Evolutionary conservation across 30 jellyfish, hydroid and myxozoan genomes (phyloP), one percentile per base, ranked within the genome.

Genomic region (Nemopilema nomurai): DNA sequence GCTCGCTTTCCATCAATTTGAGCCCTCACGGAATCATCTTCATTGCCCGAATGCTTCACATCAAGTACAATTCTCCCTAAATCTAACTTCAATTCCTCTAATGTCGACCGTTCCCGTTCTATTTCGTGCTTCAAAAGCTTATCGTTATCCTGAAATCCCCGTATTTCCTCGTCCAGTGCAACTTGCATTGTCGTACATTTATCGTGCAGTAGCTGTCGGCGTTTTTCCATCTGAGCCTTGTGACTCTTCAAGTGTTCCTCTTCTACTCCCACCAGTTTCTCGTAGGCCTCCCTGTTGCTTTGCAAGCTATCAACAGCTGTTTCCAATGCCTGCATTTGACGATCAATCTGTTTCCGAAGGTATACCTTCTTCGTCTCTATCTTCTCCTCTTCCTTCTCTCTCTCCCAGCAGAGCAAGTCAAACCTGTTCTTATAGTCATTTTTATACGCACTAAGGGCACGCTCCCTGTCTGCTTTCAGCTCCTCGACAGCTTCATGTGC

Each of bases 351-450:
- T 24, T n/a, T 83, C 22, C 90, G 65, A 3, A 84, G 69, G 50
- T 73, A 65, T n/a, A 51, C 82, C 75, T 84, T 88, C 32, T 81
- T 86, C 21, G 63, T 52, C 30, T 75, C 86, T 18, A 41, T 49
- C 30, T 89, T 86, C 79, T 79, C 92, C 50, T 81, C 91, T 16
- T 71, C 90, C 52, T 53, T 69, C 23, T 86, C 95, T 49, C 96
- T 78, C 79, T 94, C 99, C 97, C 97, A 90, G 27, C 92, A 52
- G 20, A 94, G 67, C 86, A 94, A 90, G 29, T 86, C 96, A 73
- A 90, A 94, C 23, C 97, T 49, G 62, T 79, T 89, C 30, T 82
- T 62, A 78, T 71, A 85, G 67, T 89, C 96, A 18, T 82, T 85
- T 71, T 78, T 84, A 62, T 81, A 87, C 62, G 74, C 75, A 78